These are phyloP conservation scores for Chamaedrilus cognettii DNA, from an alignment of 2,888 invertebrate species.

Conservation along the genomic window DNA sequence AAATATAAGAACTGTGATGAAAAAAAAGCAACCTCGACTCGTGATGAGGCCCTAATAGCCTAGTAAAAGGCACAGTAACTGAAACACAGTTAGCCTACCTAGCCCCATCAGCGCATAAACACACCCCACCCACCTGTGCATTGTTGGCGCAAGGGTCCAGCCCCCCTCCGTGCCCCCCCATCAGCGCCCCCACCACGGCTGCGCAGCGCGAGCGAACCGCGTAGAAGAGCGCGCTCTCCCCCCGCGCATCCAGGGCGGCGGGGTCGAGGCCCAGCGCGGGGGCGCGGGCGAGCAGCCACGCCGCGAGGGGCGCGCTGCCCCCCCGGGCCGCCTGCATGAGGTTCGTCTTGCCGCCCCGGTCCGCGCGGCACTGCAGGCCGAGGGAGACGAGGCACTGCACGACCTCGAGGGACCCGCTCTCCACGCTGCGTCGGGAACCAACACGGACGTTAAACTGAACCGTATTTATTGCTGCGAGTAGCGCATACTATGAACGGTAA, in stretches of 20 bases:
- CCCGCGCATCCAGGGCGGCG: constrained; percentile 32
- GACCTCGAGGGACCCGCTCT: constrained; percentile 35
- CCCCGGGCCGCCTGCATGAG: constrained; percentile 40
- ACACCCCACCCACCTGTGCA: no score
- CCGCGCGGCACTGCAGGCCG: constrained; percentile 25
- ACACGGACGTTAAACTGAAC: no score
- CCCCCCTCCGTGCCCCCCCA: no score
- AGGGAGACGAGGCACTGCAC: constrained; percentile 29
- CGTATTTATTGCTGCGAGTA: no score
- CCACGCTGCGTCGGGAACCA: constrained; percentile 26
- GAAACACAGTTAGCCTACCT: no score
- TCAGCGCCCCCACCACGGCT: constrained; percentile 24
- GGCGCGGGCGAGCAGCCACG: constrained; percentile 32
- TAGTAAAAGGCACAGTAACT: no score
- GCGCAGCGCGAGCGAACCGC: constrained; percentile 28
- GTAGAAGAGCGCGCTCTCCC: constrained; percentile 41
- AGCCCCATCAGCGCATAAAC: no score
- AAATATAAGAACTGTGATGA: no score
- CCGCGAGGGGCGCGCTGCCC: constrained; percentile 31
- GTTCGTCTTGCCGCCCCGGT: constrained; percentile 30
- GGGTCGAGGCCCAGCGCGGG: constrained; percentile 26
- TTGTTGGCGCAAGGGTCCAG: no score
- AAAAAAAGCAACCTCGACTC: no score
- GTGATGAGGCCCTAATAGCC: no score
- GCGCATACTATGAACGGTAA: no score